Base-by-base conservation (phyloP, 1,140 invertebrate genomes). In the Sitodiplosis mosellana region DNA sequence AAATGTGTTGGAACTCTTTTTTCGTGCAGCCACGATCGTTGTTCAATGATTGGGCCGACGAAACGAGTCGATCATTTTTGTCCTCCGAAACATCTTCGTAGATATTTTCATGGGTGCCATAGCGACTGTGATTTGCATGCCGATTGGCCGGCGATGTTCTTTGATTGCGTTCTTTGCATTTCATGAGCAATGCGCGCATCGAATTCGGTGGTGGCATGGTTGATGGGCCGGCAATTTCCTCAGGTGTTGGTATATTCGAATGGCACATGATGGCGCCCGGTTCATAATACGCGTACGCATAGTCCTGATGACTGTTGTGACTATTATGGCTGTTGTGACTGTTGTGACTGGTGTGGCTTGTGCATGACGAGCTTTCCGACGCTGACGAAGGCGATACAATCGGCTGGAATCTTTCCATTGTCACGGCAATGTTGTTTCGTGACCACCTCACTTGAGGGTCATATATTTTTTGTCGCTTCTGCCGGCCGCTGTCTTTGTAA, bases 71-170 rank as follows among this genome's bases (percentile, higher is more conserved):
- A 34, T 60, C 60, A 65, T 71, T 51, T 69, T 62, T 64, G 47
- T 64, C 71, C 48, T 78, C 75, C 48, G 72, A 82, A 48, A 88
- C 86, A 70, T 88, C 84, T 66, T 87, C 84, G 62, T 88, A 88
- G 55, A 88, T 85, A 56, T 88, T 88, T 68, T 88, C 84, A 59
- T 84, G 81, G 21, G 81, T 84, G 18, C 82, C 81, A 56, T 85
- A 84, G 49, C 80, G 70, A 6, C 80, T 83, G 19, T 83, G 75
- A 55, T 81, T 83, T 37, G 80, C 82, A 55, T 83, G 80, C 48
- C 67, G 2, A 18, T 20, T 55, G 55, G 11, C 20, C 18, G 1
- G 57, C 54, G 40, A 59, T 56, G 38, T 51, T 52, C 52, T 59
- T 60, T 11, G 55, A 62, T 46, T 59, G 55, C 51, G 59, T 56